Percentiles rank a stretch among this genome's conserved stretches.
Evolutionary conservation across 2,888 invertebrate genomes (phyloP).

Genomic region (Hypselothyrea guttata): DNA sequence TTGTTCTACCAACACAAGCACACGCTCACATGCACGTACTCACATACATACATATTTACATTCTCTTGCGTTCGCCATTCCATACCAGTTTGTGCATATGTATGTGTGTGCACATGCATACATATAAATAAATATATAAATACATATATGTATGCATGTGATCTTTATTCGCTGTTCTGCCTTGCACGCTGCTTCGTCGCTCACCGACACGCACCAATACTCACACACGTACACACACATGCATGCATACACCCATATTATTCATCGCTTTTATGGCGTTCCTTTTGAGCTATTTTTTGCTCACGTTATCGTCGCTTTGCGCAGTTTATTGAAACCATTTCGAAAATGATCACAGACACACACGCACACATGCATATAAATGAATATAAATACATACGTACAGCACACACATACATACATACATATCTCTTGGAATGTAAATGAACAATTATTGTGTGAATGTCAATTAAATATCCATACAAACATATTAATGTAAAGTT

Average conservation of each 20-base stretch:
- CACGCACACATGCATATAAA: not conserved
- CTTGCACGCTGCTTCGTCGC: constrained; percentile 18
- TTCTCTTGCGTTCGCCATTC: constrained; percentile 38
- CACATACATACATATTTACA: constrained; percentile 15
- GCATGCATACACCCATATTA: constrained; percentile 14
- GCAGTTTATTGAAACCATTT: not conserved
- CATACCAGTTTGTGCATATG: constrained; percentile 2
- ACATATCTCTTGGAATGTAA: not conserved
- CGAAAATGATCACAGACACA: too few relatives aligned
- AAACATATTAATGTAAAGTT: too few relatives aligned
- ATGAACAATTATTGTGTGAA: too few relatives aligned
- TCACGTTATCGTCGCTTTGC: not conserved
- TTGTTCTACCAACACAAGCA: not conserved
- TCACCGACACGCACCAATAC: constrained; percentile 26
- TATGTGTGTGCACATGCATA: constrained; percentile 4
- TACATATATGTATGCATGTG: constrained; percentile 19
- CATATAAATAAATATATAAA: not conserved
- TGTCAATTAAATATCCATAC: too few relatives aligned
- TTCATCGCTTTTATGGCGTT: constrained; percentile 32
- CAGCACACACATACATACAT: constrained; percentile 1
- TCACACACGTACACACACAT: constrained; percentile 14
- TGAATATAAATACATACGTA: constrained; percentile 1
- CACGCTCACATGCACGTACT: not conserved
- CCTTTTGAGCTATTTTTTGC: constrained; percentile 14
- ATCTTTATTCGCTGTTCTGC: constrained; percentile 35